Base-by-base conservation (phyloP, 2,113 vertebrate species). In the Azemiops feae region DNA sequence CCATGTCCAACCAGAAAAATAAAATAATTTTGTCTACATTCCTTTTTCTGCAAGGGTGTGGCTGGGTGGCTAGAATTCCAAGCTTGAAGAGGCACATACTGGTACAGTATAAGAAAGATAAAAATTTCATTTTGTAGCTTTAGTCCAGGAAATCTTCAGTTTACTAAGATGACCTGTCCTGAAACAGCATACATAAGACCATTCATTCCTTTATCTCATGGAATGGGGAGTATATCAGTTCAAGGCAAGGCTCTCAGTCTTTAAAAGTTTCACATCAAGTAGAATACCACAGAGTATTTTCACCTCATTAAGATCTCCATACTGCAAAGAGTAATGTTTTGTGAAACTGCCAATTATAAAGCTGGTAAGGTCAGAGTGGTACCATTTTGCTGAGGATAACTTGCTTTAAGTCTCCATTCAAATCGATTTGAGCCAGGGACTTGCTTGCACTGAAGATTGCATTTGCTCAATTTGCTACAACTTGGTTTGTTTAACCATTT, bases 41-140 rank as follows among this genome's bases (percentile, higher is more conserved):
- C 87, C 89, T 93, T 88, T 94, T 92, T 89, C 91, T 86, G 86
- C 8, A 7, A 64, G 54, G 92, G 92, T 93, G 88, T 90, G 88
- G 88, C 8, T 60, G 69, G 55, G 23, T 2, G 11, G 45, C 16
- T 45, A 2, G 54, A 60, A 89, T 53, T 43, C 53, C 45, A 58
- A 47, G 23, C 30, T 89, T 57, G 27, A 54, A 39, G 88, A 91
- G 88, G 91, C 60, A 88, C 55, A 87, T 45, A 89, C 69, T 92
- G 87, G 0, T 6, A 92, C 89, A 74, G 0, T 8, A 89, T 89
- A 87, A 95, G 92, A 52, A 91, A 92, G 60, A 90, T 57, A 69
- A 88, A 25, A 60, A 30, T 54, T 93, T 57, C 2, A 74, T 50
- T 34, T 43, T 55, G 8, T 4, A 92, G 64, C 69, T 85, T 0